Base-by-base conservation (phyloP, 2,888 invertebrate species). In the Malthinus seriepunctatus region DNA sequence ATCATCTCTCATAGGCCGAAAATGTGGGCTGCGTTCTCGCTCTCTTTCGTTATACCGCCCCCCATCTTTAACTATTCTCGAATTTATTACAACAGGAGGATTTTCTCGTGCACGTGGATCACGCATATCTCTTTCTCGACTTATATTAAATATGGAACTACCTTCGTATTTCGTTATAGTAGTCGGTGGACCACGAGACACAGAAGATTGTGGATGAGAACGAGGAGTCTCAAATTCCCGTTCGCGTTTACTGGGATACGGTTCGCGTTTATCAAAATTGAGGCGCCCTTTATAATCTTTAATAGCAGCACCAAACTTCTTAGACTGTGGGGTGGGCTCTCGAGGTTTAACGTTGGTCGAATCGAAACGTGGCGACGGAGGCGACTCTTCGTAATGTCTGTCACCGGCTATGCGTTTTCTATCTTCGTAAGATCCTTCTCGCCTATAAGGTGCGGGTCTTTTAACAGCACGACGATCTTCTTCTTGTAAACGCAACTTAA, bases 401-500 rank as follows among this genome's bases (percentile, higher is more conserved):
- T 70, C 71, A 23, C 66, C 62, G 48, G 70, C 70, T 47, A 71
- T 64, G 14, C 76, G 68, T 67, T 80, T 80, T 31, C 79, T 64
- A 8, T 76, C 76, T 15, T 74, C 78, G 51, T 67, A 71, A 10
- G 70, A 56, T 4, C 74, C 70, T 8, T 77, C 76, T 5, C 76
- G 65, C 69, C 83, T 80, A 68, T 82, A 68, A 68, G 78, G 73
- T 70, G 78, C 75, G 72, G 84, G 77, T 78, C 86, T 81, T 74
- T 86, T 86, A 44, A 81, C 81, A 5, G 23, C 5, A 11, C 80
- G 71, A 0, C 87, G 80, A 70, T 84, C 85, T 64, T 86, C 86
- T 67, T 86, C 86, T 61, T 84, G 65, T 51, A 85, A 81, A 51
- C 74, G 69, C 78, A 91, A 82, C 73, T 92, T 90, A 62, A 91